A percentile compares a stretch with the other conserved stretches of the same genome.
phyloP scores from a whole-genome alignment of 2,888 invertebrate genomes.

The Meliscaeva auricollis region DNA sequence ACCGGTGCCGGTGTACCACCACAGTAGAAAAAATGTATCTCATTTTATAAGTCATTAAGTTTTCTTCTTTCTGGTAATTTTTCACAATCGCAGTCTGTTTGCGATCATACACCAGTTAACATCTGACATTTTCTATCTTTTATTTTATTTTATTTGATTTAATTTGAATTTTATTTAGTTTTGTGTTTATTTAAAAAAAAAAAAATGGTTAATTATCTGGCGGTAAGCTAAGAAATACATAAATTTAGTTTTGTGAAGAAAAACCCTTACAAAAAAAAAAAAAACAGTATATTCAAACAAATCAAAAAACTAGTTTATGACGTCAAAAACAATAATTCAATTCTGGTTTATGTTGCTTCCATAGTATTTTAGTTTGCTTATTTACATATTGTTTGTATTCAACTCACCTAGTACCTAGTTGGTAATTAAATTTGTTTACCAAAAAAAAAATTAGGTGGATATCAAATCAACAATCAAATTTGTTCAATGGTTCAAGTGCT shows the following conservation, averaged over 20 bases:
- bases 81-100: slow-evolving; percentile 50
- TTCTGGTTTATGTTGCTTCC: neutral
- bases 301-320: slow-evolving; percentile 12
- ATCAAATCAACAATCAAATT: neutral
- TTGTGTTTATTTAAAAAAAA: neutral
- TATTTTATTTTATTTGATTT: slow-evolving; percentile 2
- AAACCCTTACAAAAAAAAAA: neutral
- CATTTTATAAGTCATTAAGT: no score
- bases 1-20: no score
- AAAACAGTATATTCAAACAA: neutral
- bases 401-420: neutral
- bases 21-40: no score
- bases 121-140: slow-evolving; percentile 7
- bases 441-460: no score
- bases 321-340: neutral
- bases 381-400: neutral
- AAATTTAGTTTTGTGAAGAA: neutral
- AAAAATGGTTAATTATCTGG: slow-evolving; percentile 46
- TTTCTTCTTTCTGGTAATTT: neutral
- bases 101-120: slow-evolving; percentile 47
- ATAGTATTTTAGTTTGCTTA: neutral
- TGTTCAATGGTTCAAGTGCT: slow-evolving; percentile 14
- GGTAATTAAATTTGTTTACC: neutral
- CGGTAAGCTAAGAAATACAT: slow-evolving; percentile 52
- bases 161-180: no score